These are phyloP conservation scores for Halocynthia roretzi DNA, from an alignment of 23 tunicate species.

Conservation along the genomic window DNA sequence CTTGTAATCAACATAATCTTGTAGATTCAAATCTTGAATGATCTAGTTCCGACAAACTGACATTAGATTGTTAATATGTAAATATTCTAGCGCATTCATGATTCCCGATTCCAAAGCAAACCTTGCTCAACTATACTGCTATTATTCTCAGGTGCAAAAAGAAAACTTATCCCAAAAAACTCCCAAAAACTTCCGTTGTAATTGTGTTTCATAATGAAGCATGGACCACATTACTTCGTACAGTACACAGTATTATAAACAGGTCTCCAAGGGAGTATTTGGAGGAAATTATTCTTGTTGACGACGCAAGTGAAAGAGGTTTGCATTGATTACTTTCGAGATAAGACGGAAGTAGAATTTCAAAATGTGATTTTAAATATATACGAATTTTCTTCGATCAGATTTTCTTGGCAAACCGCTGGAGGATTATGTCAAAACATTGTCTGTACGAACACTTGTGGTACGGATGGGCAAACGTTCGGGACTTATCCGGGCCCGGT, in stretches of 20 bases:
- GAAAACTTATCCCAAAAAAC: conserved; percentile 37
- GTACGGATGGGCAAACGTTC: conserved; percentile 71
- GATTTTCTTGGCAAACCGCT: conserved; percentile 65
- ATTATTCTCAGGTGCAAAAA: conserved; percentile 36
- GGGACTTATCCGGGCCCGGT: conserved; percentile 77
- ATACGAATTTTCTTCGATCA: conserved; percentile 2
- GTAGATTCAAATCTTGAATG: neutral
- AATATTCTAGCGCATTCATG: too few species aligned
- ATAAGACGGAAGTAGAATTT: too few species aligned
- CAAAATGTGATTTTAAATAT: neutral
- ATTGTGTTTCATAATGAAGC: conserved; percentile 68
- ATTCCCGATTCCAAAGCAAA: too few species aligned
- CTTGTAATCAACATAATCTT: neutral
- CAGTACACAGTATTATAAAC: conserved; percentile 88
- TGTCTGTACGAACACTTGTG: conserved; percentile 46
- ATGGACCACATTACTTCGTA: conserved; percentile 84
- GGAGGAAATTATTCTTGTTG: conserved; percentile 82
- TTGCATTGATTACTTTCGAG: too few species aligned
- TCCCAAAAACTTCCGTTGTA: conserved; percentile 77
- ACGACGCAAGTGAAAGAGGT: conserved; percentile 77
- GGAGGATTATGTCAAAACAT: conserved; percentile 61
- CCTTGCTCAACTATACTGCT: too few species aligned
- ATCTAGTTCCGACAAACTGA: too few species aligned
- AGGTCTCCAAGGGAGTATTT: conserved; percentile 74
- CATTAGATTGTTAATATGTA: too few species aligned